Percentiles rank a stretch among this genome's conserved stretches.
Conservation (phyloP, 2,888 invertebrate species). For the Pilophorus perplexus region DNA sequence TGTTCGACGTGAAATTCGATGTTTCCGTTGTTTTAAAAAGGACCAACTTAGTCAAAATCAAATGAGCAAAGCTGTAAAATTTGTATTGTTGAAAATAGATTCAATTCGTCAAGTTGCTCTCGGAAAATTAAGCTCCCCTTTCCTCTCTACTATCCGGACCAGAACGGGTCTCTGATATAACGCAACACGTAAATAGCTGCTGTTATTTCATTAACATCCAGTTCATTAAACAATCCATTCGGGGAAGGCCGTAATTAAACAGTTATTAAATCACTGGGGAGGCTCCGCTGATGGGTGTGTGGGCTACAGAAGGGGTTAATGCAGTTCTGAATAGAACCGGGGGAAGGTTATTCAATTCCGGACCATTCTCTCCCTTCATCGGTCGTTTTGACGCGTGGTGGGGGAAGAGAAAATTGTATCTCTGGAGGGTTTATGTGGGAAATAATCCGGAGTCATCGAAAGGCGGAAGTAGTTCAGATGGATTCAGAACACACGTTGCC, state of each 20-base stretch:
- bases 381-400: background rate
- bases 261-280: constrained; percentile 32
- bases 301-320: constrained; percentile 22
- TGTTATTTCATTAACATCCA: constrained; percentile 34
- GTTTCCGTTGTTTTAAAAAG: too few relatives aligned
- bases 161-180: constrained; percentile 1
- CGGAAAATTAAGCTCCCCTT: background rate
- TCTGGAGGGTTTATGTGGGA: too few relatives aligned
- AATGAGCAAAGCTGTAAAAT: too few relatives aligned
- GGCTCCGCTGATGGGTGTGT: background rate
- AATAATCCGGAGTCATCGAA: too few relatives aligned
- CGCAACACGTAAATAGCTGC: constrained; percentile 37
- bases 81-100: too few relatives aligned
- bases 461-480: too few relatives aligned
- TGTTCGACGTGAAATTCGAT: too few relatives aligned
- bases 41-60: too few relatives aligned
- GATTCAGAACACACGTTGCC: too few relatives aligned
- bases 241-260: constrained; percentile 37
- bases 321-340: constrained; percentile 26
- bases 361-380: constrained; percentile 12
- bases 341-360: constrained; percentile 33
- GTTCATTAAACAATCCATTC: constrained; percentile 40
- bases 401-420: background rate
- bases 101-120: too few relatives aligned
- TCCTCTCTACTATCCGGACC: too few relatives aligned